Evolutionary conservation across 2,888 invertebrate species (phyloP).

Genomic region (Idaea biselata): DNA sequence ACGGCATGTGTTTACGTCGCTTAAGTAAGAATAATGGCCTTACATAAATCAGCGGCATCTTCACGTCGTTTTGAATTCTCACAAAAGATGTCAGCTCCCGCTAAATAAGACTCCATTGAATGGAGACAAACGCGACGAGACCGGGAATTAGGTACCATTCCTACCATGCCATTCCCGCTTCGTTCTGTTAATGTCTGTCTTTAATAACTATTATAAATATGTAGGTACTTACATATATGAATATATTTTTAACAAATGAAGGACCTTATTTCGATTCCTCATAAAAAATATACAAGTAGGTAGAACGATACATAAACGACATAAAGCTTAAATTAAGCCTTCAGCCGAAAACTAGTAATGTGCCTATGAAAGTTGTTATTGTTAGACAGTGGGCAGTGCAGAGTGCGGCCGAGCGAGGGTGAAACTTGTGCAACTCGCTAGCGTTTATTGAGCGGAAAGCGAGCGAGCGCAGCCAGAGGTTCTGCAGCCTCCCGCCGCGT

Average conservation of each 20-base stretch:
- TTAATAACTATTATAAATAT: too few relatives aligned
- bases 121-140: slow-evolving; percentile 37
- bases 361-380: slow-evolving; percentile 45
- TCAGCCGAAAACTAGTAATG: slow-evolving; percentile 46
- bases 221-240: too few relatives aligned
- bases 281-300: neutral
- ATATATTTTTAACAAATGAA: too few relatives aligned
- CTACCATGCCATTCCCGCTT: slow-evolving; percentile 33
- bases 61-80: slow-evolving; percentile 66
- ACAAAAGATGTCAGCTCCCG: slow-evolving; percentile 55
- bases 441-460: slow-evolving; percentile 58
- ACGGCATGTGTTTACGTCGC: slow-evolving; percentile 69
- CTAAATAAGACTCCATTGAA: slow-evolving; percentile 48
- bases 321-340: slow-evolving; percentile 36
- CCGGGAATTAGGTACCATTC: slow-evolving; percentile 23
- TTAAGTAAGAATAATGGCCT: slow-evolving; percentile 69
- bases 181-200: slow-evolving; percentile 30
- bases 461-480: slow-evolving; percentile 28
- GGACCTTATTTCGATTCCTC: too few relatives aligned
- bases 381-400: slow-evolving; percentile 30
- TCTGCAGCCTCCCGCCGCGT: slow-evolving; percentile 27
- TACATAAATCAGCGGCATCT: slow-evolving; percentile 69
- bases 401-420: slow-evolving; percentile 31
- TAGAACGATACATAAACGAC: slow-evolving; percentile 14
- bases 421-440: slow-evolving; percentile 40